Conservation (phyloP, 2,113 vertebrate genomes). For the Melanocharis versteri region DNA sequence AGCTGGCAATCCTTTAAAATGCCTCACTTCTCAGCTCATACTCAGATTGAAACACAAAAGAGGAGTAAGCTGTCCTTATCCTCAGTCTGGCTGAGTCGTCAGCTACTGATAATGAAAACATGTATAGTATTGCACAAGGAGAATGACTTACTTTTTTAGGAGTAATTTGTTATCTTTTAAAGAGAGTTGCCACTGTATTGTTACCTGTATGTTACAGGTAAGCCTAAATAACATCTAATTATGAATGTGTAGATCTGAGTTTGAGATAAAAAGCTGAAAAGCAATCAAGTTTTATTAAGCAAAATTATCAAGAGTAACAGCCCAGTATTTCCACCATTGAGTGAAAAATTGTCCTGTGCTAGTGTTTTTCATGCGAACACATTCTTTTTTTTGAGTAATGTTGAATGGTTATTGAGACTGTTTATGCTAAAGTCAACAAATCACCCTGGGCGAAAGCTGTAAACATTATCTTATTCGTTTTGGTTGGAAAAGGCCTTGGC, state of each 20-base stretch:
- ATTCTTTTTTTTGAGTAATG: not conserved
- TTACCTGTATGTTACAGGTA: not conserved
- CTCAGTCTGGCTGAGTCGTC: not conserved
- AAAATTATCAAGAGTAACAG: not conserved
- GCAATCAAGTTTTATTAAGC: not conserved
- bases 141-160: not conserved
- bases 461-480: not conserved
- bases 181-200: not conserved
- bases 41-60: not conserved
- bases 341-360: not conserved
- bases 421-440: slow-evolving; percentile 16
- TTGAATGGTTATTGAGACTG: not conserved
- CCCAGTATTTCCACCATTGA: not conserved
- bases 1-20: not conserved
- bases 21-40: not conserved
- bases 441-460: not conserved
- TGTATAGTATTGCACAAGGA: not conserved
- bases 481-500: not conserved
- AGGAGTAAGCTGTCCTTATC: not conserved
- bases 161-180: not conserved
- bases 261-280: not conserved
- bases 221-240: not conserved
- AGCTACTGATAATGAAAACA: not conserved
- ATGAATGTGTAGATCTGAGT: not conserved
- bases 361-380: not conserved